phyloP scores from a whole-genome alignment of 2,888 invertebrate species.

The Drosophila planitibia region DNA sequence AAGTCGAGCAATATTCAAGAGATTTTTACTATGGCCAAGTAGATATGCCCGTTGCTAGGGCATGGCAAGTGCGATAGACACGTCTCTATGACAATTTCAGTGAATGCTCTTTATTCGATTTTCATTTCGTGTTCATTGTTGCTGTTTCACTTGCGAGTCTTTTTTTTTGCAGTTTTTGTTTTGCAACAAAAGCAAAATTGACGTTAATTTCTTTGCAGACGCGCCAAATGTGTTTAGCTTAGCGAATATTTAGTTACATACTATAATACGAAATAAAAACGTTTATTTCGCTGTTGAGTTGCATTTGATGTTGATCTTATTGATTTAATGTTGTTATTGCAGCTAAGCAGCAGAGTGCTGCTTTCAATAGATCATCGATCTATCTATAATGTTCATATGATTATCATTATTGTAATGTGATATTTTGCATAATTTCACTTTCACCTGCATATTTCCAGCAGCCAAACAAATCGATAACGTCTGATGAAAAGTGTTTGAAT shows the following conservation, averaged over 20 bases:
- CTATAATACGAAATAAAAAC: neutral
- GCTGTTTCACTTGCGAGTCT: constrained; percentile 1
- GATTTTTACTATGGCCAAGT: neutral
- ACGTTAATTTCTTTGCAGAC: constrained; percentile 37
- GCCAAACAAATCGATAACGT: constrained; percentile 9
- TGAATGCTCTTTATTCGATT: constrained; percentile 39
- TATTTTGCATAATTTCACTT: constrained; percentile 33
- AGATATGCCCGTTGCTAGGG: constrained; percentile 3
- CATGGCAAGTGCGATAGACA: constrained; percentile 5
- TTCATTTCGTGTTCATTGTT: constrained; percentile 29
- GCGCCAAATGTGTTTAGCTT: constrained; percentile 20
- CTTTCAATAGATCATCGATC: constrained; percentile 5
- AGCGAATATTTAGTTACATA: constrained; percentile 26
- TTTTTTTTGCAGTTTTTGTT: constrained; percentile 1
- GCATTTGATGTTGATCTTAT: constrained; percentile 1
- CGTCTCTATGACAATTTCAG: constrained; percentile 23
- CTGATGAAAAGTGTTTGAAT: constrained; percentile 9
- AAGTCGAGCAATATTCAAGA: neutral
- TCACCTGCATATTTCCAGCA: constrained; percentile 26
- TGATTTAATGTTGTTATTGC: constrained; percentile 3
- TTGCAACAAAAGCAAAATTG: constrained; percentile 39
- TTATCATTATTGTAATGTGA: constrained; percentile 15
- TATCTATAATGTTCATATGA: constrained; percentile 4
- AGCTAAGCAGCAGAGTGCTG: neutral
- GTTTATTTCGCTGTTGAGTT: constrained; percentile 3